Evolutionary conservation across 2,797 vertebrate genomes (phyloP).

Genomic region (Perdix hodgsoniae): DNA sequence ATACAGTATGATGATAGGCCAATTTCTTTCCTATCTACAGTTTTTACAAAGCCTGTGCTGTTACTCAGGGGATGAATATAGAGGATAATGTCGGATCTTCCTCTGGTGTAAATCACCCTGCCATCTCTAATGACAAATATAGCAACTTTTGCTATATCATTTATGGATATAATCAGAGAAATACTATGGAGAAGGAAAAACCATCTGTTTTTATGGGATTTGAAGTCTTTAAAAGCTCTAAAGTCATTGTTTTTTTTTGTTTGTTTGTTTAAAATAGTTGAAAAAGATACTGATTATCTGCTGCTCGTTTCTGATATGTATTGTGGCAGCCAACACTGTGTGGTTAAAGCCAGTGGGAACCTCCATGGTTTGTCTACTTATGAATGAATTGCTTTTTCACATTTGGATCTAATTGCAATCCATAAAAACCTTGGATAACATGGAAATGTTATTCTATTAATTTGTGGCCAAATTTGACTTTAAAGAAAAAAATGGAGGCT

Average conservation of each 20-base stretch:
- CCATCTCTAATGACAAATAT: neutral
- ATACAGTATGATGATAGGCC: neutral
- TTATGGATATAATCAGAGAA: slow-evolving; percentile 7
- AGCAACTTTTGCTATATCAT: neutral
- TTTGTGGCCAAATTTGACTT: neutral
- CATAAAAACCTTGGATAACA: neutral
- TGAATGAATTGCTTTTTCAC: neutral
- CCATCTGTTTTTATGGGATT: neutral
- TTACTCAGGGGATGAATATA: neutral
- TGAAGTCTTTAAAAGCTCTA: neutral
- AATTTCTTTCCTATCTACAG: neutral
- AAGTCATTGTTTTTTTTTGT: neutral
- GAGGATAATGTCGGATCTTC: neutral
- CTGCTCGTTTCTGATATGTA: neutral
- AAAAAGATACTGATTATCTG: neutral
- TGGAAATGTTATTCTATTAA: neutral
- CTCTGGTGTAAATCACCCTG: neutral
- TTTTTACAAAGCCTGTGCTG: neutral
- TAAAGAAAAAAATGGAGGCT: neutral
- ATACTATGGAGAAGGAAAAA: neutral
- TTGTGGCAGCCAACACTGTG: neutral
- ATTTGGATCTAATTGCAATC: slow-evolving; percentile 12
- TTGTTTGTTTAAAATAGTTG: neutral
- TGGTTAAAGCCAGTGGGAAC: neutral
- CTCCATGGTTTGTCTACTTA: neutral